A percentile compares a stretch with the other conserved stretches of the same genome.
phyloP scores from a whole-genome alignment of 2,888 invertebrate genomes.

The Orchesella flavescens region DNA sequence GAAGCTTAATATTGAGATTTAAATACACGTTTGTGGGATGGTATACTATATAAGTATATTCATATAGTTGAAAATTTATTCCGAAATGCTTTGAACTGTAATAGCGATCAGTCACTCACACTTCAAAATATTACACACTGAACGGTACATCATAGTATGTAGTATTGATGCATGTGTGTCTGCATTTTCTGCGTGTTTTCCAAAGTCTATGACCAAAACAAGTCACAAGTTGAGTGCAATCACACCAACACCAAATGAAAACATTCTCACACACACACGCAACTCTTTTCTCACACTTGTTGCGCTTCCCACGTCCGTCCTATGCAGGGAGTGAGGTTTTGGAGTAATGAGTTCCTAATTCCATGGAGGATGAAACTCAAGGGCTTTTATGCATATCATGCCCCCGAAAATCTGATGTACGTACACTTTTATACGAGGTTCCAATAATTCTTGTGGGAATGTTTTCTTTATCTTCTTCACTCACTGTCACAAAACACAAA shows the following conservation, averaged over 20 bases:
- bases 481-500: too few species aligned
- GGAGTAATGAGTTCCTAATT: conserved; percentile 2
- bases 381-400: neutral
- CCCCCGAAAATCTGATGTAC: neutral
- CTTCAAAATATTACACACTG: neutral
- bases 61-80: neutral
- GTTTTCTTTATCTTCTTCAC: too few species aligned
- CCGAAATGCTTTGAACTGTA: too few species aligned
- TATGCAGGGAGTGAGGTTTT: neutral
- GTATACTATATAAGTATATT: neutral
- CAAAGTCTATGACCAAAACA: conserved; percentile 51
- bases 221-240: conserved; percentile 37
- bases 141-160: neutral
- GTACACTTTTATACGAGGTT: neutral
- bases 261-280: conserved; percentile 33
- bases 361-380: neutral
- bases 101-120: neutral
- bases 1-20: neutral
- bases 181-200: conserved; percentile 9
- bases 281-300: conserved; percentile 60
- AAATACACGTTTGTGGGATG: neutral
- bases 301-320: conserved; percentile 56
- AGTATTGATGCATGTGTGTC: neutral
- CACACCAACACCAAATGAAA: conserved; percentile 42
- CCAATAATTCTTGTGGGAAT: too few species aligned